A percentile compares a stretch with the other conserved stretches of the same genome.
phyloP scores from a whole-genome alignment of 2,113 vertebrate species.

The Cyphomyrus discorhynchus region DNA sequence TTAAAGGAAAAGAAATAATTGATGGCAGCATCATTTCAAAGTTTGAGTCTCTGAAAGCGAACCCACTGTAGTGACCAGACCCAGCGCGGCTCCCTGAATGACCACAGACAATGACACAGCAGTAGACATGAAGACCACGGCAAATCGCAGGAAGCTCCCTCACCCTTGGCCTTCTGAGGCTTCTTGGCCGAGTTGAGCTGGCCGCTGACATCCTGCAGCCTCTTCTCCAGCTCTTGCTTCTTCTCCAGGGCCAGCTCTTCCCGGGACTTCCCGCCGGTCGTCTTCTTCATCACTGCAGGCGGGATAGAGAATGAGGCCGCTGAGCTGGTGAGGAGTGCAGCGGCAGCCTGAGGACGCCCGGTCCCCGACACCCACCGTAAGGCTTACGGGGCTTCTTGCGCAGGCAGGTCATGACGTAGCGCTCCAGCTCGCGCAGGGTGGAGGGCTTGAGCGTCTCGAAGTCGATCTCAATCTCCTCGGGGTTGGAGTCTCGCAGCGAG shows the following conservation, averaged over 20 bases:
- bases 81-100: background rate
- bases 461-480: constrained; percentile 89
- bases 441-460: constrained; percentile 91
- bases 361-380: constrained; percentile 55
- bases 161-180: constrained; percentile 77
- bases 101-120: background rate
- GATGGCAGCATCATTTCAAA: background rate
- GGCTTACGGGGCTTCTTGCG: constrained; percentile 86
- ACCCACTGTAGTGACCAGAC: background rate
- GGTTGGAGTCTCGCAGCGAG: constrained; percentile 83
- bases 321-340: background rate
- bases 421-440: constrained; percentile 80
- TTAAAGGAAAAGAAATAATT: background rate
- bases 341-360: background rate
- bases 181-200: constrained; percentile 89
- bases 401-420: constrained; percentile 85
- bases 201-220: constrained; percentile 84
- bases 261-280: constrained; percentile 74
- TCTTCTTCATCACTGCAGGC: constrained; percentile 65
- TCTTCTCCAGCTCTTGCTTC: constrained; percentile 79
- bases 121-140: background rate
- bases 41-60: background rate
- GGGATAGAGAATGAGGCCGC: background rate
- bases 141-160: constrained; percentile 28
- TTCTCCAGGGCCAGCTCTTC: constrained; percentile 86